These are phyloP conservation scores for Caenorhabditis macrosperma DNA, from an alignment of 2,888 invertebrate genomes.

Conservation along the genomic window DNA sequence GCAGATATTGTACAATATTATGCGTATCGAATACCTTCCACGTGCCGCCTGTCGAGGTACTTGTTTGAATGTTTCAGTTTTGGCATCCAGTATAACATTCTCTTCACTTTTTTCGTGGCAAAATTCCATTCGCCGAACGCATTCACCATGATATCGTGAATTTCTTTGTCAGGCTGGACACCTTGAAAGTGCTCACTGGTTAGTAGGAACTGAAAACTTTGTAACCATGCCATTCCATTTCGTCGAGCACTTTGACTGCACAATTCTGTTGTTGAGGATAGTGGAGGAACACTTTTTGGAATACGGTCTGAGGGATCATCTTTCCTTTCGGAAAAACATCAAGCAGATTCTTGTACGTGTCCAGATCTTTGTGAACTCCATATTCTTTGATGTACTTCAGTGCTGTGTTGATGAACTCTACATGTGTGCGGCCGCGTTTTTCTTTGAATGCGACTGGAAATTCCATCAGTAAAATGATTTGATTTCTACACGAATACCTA, in stretches of 20 bases:
- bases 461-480: background rate
- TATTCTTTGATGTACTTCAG: conserved; percentile 91
- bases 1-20: background rate
- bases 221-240: conserved; percentile 97
- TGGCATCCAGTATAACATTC: conserved; percentile 86
- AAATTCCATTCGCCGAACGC: conserved; percentile 88
- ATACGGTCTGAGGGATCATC: conserved; percentile 87
- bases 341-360: conserved; percentile 81
- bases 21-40: conserved; percentile 65
- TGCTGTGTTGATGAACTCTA: conserved; percentile 94
- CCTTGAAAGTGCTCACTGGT: conserved; percentile 81
- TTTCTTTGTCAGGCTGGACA: conserved; percentile 92
- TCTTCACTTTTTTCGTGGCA: conserved; percentile 81
- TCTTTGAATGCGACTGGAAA: conserved; percentile 85
- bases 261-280: conserved; percentile 97
- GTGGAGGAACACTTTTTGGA: conserved; percentile 91
- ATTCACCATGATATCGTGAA: conserved; percentile 88
- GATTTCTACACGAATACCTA: conserved; percentile 59
- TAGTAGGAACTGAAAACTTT: background rate
- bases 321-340: conserved; percentile 85
- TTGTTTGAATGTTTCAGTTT: conserved; percentile 93
- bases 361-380: conserved; percentile 87
- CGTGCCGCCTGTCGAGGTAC: conserved; percentile 85
- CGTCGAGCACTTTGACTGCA: conserved; percentile 90
- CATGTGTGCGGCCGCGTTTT: conserved; percentile 88